Conservation (phyloP, 2,113 vertebrate species). For the Ophthalmolycus amberensis region DNA sequence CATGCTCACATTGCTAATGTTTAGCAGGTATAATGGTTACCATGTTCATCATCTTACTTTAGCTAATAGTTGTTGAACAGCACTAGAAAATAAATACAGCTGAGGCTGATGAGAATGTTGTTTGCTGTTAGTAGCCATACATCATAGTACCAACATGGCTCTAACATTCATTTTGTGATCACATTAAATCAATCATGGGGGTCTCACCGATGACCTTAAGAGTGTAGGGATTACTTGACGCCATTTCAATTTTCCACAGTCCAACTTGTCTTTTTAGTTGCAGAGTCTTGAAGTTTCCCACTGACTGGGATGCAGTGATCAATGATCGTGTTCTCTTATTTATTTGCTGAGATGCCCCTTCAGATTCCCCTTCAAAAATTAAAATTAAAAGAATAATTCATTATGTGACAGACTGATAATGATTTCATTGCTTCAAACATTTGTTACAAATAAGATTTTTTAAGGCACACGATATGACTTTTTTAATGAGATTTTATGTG, state of each 20-base stretch:
- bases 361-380: slow-evolving; percentile 46
- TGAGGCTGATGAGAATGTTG: no score
- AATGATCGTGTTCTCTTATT: slow-evolving; percentile 42
- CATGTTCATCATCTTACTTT: no score
- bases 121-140: no score
- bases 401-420: no score
- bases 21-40: background rate
- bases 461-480: background rate
- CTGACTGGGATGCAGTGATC: slow-evolving; percentile 42
- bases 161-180: background rate
- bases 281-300: slow-evolving; percentile 70
- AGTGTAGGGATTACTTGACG: slow-evolving; percentile 62
- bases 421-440: no score
- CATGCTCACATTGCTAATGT: background rate
- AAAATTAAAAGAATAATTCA: background rate
- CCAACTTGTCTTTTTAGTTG: slow-evolving; percentile 55
- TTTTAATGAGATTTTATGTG: no score
- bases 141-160: background rate
- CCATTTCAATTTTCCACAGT: slow-evolving; percentile 62
- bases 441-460: no score
- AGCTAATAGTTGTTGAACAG: background rate
- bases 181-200: background rate
- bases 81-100: background rate
- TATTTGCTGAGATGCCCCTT: slow-evolving; percentile 43
- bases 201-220: slow-evolving; percentile 74